Conservation (phyloP, 2,888 invertebrate genomes). For the Anoncus sp. region DNA sequence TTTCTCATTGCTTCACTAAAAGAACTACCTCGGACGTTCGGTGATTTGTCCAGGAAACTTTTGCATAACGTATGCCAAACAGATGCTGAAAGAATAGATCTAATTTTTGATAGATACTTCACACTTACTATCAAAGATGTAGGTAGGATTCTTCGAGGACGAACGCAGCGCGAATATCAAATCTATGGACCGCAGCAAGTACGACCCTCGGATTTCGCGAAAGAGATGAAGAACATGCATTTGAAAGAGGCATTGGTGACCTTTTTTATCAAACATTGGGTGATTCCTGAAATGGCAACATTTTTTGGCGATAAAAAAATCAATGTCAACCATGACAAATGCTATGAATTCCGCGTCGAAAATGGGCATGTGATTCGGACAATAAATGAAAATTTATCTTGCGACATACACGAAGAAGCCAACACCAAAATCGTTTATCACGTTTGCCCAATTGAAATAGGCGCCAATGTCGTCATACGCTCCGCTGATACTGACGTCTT, state of each 20-base stretch:
- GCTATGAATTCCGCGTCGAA: conserved; percentile 56
- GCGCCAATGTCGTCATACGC: conserved; percentile 36
- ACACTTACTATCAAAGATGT: conserved; percentile 61
- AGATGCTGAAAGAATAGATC: conserved; percentile 27
- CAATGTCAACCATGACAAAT: conserved; percentile 62
- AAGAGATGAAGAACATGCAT: conserved; percentile 38
- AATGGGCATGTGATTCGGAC: conserved; percentile 53
- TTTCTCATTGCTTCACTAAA: conserved; percentile 48
- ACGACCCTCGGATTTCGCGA: conserved; percentile 50
- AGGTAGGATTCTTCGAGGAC: conserved; percentile 41
- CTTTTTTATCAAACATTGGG: conserved; percentile 72
- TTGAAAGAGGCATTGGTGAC: conserved; percentile 69
- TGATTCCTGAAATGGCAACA: conserved; percentile 66
- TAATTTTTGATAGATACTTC: conserved; percentile 58
- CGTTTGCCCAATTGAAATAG: conserved; percentile 36
- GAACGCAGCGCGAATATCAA: conserved; percentile 3
- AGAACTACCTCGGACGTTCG: conserved; percentile 46
- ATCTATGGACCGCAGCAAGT: conserved; percentile 53
- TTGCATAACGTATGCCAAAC: conserved; percentile 1
- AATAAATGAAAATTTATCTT: conserved; percentile 44
- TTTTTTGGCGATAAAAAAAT: conserved; percentile 70
- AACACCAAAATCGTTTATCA: conserved; percentile 66
- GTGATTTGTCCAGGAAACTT: conserved; percentile 45
- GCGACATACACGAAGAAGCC: conserved; percentile 66
- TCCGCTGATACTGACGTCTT: conserved; percentile 34